Evolutionary conservation across 2,888 invertebrate genomes (phyloP).

Genomic region (Pyrrhia umbra): DNA sequence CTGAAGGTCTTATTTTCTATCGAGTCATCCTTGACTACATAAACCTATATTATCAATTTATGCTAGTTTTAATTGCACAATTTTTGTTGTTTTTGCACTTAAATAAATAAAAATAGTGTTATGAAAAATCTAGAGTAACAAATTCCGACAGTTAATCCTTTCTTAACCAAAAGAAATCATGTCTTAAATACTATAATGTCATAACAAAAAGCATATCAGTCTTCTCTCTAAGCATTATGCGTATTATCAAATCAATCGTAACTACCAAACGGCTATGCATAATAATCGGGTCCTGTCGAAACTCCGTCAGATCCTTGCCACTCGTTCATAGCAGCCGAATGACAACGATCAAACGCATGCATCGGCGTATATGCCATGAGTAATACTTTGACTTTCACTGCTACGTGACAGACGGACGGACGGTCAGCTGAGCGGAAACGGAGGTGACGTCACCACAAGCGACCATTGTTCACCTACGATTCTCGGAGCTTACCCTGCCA

Average conservation of each 20-base stretch:
- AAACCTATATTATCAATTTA: too few relatives aligned
- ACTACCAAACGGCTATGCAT: slow-evolving; percentile 29
- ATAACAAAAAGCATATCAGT: too few relatives aligned
- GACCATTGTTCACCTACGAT: slow-evolving; percentile 77
- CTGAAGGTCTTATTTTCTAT: not conserved
- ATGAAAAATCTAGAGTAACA: too few relatives aligned
- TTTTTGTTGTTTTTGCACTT: too few relatives aligned
- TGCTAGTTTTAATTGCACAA: not conserved
- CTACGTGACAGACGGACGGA: slow-evolving; percentile 70
- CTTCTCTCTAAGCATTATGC: not conserved
- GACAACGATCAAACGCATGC: slow-evolving; percentile 37
- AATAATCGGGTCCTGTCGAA: slow-evolving; percentile 26
- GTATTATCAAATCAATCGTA: slow-evolving; percentile 26
- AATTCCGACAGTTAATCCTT: too few relatives aligned
- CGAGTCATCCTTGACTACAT: not conserved
- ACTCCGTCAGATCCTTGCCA: slow-evolving; percentile 25
- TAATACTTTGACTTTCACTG: slow-evolving; percentile 77
- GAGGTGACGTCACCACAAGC: slow-evolving; percentile 84
- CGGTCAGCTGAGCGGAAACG: slow-evolving; percentile 86
- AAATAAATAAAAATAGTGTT: too few relatives aligned
- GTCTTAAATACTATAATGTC: not conserved
- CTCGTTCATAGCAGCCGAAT: slow-evolving; percentile 44
- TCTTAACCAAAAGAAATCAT: not conserved
- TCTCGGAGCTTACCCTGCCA: slow-evolving; percentile 53
- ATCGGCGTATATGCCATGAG: slow-evolving; percentile 47